Evolutionary conservation across 2,113 vertebrate genomes (phyloP).

Genomic region (Syngnathus scovelli): DNA sequence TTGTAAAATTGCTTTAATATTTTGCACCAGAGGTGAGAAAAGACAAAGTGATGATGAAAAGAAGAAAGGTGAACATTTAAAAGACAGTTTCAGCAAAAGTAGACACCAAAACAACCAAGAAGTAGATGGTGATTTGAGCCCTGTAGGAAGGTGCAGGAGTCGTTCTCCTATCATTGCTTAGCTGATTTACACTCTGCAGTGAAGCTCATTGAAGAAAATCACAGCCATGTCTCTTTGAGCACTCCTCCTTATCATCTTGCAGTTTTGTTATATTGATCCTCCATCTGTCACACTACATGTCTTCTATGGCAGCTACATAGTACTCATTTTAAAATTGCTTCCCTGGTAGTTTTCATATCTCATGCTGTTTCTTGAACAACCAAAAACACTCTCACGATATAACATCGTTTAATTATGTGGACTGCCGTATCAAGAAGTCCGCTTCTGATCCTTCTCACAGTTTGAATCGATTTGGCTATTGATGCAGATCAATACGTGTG

Average conservation of each 20-base stretch:
- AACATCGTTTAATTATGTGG: slow-evolving; percentile 16
- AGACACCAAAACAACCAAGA: neutral
- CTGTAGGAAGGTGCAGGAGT: slow-evolving; percentile 3
- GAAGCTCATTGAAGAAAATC: slow-evolving; percentile 13
- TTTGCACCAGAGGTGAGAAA: slow-evolving; percentile 8
- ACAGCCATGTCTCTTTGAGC: slow-evolving; percentile 1
- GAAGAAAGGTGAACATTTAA: neutral
- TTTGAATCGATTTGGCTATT: slow-evolving; percentile 17
- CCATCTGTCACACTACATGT: neutral
- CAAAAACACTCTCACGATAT: slow-evolving; percentile 8
- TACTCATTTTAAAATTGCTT: slow-evolving; percentile 6
- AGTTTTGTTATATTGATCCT: slow-evolving; percentile 20
- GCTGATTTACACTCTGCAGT: slow-evolving; percentile 24
- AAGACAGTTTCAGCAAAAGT: neutral
- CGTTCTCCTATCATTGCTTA: slow-evolving; percentile 11
- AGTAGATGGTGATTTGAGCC: neutral
- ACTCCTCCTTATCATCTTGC: slow-evolving; percentile 5
- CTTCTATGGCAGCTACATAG: neutral
- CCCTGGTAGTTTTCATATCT: neutral
- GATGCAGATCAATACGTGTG: slow-evolving; percentile 3
- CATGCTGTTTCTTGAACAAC: slow-evolving; percentile 16
- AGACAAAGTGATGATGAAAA: neutral
- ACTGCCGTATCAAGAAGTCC: neutral
- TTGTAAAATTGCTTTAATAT: neutral
- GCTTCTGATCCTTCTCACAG: slow-evolving; percentile 16